Evolutionary conservation across 2,113 vertebrate species (phyloP), one percentile per base, ranked within the genome.

Genomic region (Balaenoptera acutorostrata): DNA sequence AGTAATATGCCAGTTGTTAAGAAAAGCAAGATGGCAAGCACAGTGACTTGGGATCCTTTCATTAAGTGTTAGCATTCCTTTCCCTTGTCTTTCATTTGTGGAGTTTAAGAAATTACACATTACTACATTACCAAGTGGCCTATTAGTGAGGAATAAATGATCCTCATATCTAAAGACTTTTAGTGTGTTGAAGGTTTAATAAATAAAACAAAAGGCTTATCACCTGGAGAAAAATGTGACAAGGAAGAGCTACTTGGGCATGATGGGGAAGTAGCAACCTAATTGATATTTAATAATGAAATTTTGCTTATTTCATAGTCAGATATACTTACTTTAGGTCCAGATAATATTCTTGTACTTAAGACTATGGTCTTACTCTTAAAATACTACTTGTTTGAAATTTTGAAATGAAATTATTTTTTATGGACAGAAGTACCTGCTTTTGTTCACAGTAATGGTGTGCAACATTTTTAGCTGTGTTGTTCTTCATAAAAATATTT

Each of bases 341-440:
- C 14, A 86, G 63, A 31, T 61, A 64, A 64, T 72, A 63, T 68
- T 91, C 52, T 92, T 78, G 31, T 21, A 33, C 69, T 78, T 84
- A 86, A 52, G 21, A 86, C 64, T 52, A 21, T 86, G 39, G 11
- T 52, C 23, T 86, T 91, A 41, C 27, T 91, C 11, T 39, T 71
- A 72, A 61, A 80, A 72, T 57, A 81, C 25, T 74, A 25, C 23
- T 80, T 86, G 74, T 94, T 94, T 78, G 63, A 41, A 39, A n/a
- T 88, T 90, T 96, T 93, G 84, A 96, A 85, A 75, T 84, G 29
- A 66, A 77, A 59, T 55, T n/a, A 33, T 49, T 85, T 68, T 41
- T 49, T 69, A 0, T 90, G 49, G 81, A 44, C 49, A 68, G 57
- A 78, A 31, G 57, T 59, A 78, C 61, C 27, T 85, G 59, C 61